phyloP scores from a whole-genome alignment of 2,797 vertebrate genomes.

The Lepus oiostolus region DNA sequence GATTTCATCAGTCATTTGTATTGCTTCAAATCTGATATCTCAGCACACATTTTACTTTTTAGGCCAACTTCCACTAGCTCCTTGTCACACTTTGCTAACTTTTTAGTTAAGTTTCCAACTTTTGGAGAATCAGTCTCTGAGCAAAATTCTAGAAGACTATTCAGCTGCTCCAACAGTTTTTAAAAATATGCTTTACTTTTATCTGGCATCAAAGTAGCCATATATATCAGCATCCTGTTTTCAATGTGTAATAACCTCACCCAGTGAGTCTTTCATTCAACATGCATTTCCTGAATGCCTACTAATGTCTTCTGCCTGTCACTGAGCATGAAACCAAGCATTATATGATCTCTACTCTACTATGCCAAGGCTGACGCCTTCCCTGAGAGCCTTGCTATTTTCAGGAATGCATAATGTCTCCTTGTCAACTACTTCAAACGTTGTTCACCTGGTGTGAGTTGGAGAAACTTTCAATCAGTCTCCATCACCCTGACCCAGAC shows the following conservation, averaged over 20 bases:
- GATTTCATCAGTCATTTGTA: conserved; percentile 67
- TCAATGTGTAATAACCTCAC: conserved; percentile 28
- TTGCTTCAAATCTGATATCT: conserved; percentile 60
- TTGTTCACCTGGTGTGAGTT: conserved; percentile 1
- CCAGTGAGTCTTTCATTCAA: not conserved
- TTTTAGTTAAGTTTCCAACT: conserved; percentile 53
- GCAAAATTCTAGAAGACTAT: conserved; percentile 56
- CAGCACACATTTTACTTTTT: conserved; percentile 41
- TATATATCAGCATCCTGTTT: conserved; percentile 26
- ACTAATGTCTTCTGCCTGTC: not conserved
- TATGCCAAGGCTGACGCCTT: conserved; percentile 1
- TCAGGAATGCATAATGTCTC: conserved; percentile 45
- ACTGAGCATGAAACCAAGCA: conserved; percentile 14
- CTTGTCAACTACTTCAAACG: conserved; percentile 44
- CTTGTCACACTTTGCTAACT: conserved; percentile 57
- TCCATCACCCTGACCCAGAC: not conserved
- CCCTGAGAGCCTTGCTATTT: conserved; percentile 7
- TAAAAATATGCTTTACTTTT: not conserved
- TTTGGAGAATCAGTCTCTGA: conserved; percentile 46
- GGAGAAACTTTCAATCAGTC: conserved; percentile 23
- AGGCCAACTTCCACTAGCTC: conserved; percentile 44
- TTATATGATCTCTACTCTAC: not conserved
- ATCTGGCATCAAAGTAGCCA: conserved; percentile 31
- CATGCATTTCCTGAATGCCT: conserved; percentile 32
- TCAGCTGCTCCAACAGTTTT: not conserved